A percentile compares a stretch with the other conserved stretches of the same genome.
Conservation (phyloP, 2,888 invertebrate species). For the Polymixis flavicincta region DNA sequence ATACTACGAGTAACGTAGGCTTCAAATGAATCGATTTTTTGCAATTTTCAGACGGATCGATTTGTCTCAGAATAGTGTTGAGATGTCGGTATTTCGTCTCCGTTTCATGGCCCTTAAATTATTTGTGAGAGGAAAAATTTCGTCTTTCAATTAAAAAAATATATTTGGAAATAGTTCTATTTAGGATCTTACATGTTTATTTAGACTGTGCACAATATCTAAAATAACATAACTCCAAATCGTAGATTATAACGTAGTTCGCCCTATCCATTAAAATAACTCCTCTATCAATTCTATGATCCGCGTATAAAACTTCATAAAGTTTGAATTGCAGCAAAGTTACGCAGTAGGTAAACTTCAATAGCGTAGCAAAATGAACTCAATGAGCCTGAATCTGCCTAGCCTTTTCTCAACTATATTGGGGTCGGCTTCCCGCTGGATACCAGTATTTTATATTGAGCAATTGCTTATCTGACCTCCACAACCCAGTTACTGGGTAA, state of each 20-base stretch:
- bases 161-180: neutral
- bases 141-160: neutral
- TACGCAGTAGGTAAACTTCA: neutral
- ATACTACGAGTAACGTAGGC: neutral
- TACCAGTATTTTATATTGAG: too few relatives aligned
- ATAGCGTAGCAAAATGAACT: neutral
- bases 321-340: slow-evolving; percentile 1
- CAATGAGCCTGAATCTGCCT: too few relatives aligned
- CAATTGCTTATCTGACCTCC: too few relatives aligned
- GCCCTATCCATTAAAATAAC: neutral
- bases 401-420: too few relatives aligned
- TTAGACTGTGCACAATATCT: too few relatives aligned
- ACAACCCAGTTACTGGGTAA: too few relatives aligned
- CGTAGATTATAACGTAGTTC: neutral
- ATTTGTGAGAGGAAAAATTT: neutral
- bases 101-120: slow-evolving; percentile 15
- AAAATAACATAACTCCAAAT: neutral
- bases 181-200: slow-evolving; percentile 3
- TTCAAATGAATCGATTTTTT: slow-evolving; percentile 21
- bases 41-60: slow-evolving; percentile 16
- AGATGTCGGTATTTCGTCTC: neutral
- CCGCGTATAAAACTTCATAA: slow-evolving; percentile 15
- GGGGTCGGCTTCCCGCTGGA: too few relatives aligned
- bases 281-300: slow-evolving; percentile 15
- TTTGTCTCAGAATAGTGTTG: neutral